phyloP scores from a whole-genome alignment of 2,888 invertebrate species.

The Pandemis corylana region DNA sequence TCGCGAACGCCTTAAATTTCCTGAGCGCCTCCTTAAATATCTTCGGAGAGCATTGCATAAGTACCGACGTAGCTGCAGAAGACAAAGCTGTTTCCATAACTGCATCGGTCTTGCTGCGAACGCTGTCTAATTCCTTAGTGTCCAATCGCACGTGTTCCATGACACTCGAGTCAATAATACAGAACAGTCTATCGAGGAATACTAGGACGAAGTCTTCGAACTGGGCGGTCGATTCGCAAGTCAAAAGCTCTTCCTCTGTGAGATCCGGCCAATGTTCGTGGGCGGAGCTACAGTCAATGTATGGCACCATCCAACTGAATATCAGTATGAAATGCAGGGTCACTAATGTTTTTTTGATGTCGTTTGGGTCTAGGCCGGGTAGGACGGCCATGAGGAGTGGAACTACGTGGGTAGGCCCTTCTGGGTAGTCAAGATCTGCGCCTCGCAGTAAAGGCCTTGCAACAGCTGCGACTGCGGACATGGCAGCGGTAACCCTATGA shows the following conservation, averaged over 20 bases:
- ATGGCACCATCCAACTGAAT: conserved; percentile 91
- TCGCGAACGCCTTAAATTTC: conserved; percentile 90
- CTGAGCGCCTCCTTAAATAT: conserved; percentile 88
- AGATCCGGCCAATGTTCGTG: conserved; percentile 87
- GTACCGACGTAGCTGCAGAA: conserved; percentile 87
- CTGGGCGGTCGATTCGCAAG: conserved; percentile 92
- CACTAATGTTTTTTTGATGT: conserved; percentile 89
- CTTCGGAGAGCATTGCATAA: conserved; percentile 89
- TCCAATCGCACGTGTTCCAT: conserved; percentile 88
- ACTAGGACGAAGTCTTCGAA: conserved; percentile 96
- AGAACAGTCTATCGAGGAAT: conserved; percentile 91
- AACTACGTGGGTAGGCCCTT: conserved; percentile 92
- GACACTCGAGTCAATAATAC: conserved; percentile 89
- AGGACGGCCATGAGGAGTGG: conserved; percentile 91
- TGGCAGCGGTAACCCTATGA: conserved; percentile 90
- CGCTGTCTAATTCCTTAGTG: conserved; percentile 83
- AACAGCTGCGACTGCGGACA: conserved; percentile 89
- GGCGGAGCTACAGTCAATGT: conserved; percentile 94
- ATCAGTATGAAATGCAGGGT: conserved; percentile 92
- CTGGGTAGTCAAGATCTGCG: conserved; percentile 85
- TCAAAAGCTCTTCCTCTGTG: conserved; percentile 90
- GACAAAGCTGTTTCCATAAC: conserved; percentile 89
- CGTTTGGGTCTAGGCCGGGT: conserved; percentile 96
- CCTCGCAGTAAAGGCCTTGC: conserved; percentile 87
- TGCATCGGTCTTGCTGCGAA: conserved; percentile 88